Conservation (phyloP, 2,888 invertebrate genomes). For the Hesperia comma region DNA sequence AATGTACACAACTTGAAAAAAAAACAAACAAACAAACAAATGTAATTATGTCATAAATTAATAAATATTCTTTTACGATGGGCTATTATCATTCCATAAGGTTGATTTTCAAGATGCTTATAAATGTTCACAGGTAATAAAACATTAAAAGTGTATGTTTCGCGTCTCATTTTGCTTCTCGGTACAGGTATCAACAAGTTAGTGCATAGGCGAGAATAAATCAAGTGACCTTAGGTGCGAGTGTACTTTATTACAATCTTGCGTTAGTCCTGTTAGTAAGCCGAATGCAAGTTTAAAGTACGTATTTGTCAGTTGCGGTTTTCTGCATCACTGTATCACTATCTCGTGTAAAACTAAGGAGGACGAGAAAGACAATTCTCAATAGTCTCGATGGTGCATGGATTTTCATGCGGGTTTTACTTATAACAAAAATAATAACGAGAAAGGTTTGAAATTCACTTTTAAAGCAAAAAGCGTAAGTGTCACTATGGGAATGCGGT, state of each 20-base stretch:
- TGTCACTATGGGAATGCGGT: not conserved
- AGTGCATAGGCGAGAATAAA: conserved; percentile 20
- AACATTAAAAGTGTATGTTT: conserved; percentile 1
- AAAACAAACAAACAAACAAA: too few species aligned
- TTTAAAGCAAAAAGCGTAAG: too few species aligned
- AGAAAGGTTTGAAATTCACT: too few species aligned
- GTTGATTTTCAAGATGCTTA: not conserved
- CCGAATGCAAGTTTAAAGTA: not conserved
- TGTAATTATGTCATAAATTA: too few species aligned
- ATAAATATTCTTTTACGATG: too few species aligned
- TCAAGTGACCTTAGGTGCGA: conserved; percentile 26
- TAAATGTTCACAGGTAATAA: conserved; percentile 1
- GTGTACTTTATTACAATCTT: conserved; percentile 21
- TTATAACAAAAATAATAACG: too few species aligned
- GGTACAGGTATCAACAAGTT: conserved; percentile 2
- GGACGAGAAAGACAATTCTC: too few species aligned
- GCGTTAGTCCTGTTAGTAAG: conserved; percentile 14
- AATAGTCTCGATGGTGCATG: too few species aligned
- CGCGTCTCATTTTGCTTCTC: not conserved
- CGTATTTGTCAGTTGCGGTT: conserved; percentile 12
- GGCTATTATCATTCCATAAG: not conserved
- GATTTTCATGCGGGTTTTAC: too few species aligned
- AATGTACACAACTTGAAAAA: not conserved
- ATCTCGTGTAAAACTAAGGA: not conserved
- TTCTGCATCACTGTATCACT: not conserved